Base-by-base conservation (phyloP, 2,888 invertebrate species). In the Liposcelis brunnea region DNA sequence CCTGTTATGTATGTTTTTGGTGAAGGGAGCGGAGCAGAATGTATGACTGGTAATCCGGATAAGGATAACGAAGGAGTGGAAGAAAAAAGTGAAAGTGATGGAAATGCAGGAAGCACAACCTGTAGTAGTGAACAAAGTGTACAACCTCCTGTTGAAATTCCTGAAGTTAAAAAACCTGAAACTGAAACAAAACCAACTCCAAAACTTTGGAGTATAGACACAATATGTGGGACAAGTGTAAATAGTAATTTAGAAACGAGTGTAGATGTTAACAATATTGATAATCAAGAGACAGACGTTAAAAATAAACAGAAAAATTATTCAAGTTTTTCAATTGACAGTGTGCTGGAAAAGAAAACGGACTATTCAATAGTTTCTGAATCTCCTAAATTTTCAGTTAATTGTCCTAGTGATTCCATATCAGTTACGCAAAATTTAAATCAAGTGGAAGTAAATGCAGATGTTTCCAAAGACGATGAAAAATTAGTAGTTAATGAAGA, bases 1-100 rank as follows among this genome's bases (percentile, higher is more conserved):
- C 71, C 75, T 1, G 65, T 79, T 0, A 67, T 80, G 65, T 74
- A 70, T 59, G 68, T 85, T 56, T 70, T 67, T 53, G 84, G 83
- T 1, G 75, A 75, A 55, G 87, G 86, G 34, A 70, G 62, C 53
- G 87, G 86, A 3, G 64, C 60, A 15, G 78, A 80, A 21, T 83
- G 80, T 58, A 67, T 77, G 48, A 80, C 80, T 3, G 85, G 84
- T 1, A 85, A 84, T 62, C 72, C 67, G 3, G 59, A 56, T 2
- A 45, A 47, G 32, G 32, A 42, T 31, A 47, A 35, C 10, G 15
- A 33, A 36, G 14, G 16, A 19, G 5, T 15, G 31, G 33, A 34
- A 42, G 16, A 14, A 26, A 12, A 33, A 12, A 49, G 12, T 31
- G 45, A 47, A 36, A 47, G 12, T 32, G 37, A 43, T 43, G 43